Base-by-base conservation (phyloP, 2,888 invertebrate genomes). In the Eucriotettix oculatus region DNA sequence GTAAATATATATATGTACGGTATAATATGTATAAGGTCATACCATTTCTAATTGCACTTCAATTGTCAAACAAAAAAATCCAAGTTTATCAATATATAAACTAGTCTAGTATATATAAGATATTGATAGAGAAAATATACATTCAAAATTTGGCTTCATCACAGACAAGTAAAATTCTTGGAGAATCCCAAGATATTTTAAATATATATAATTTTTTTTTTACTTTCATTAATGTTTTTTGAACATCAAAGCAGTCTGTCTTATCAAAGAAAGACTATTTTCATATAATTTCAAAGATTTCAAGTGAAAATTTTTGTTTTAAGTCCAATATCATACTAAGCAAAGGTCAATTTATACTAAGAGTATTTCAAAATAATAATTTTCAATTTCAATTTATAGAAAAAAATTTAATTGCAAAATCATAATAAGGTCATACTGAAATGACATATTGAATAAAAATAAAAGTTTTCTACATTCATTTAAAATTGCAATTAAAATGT, bases 31-130 rank as follows among this genome's bases (percentile, higher is more conserved):
- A 58, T 61, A 61, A 58, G 61, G 58, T 58, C 61, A 56, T 63
- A 64, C 64, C 65, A 61, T 63, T 77, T 77, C 78, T 80, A 79
- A 80, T 80, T 79, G 79, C 79, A 79, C 79, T 79, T 80, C 75
- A 73, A 75, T 68, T 75, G 74, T 76, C 75, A 75, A 73, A 74
- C 72, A 73, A 72, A 70, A 71, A 72, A 70, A 62, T 71, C 73
- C 71, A 71, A 71, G 70, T 67, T 65, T 63, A 64, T 59, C 61
- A 62, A 63, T 63, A 63, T 63, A 63, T 65, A 64, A 64, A 64
- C 66, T 66, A 66, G 59, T 65, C 65, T 67, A 67, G 63, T 66
- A 67, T 67, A 67, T 67, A 74, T 75, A 76, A 75, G 75, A 75
- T 75, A 75, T 75, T 73, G 74, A 75, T 77, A 77, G 77, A 77